These are phyloP conservation scores for Lycocerus yunnanus DNA, from an alignment of 2,888 invertebrate genomes.

Conservation along the genomic window DNA sequence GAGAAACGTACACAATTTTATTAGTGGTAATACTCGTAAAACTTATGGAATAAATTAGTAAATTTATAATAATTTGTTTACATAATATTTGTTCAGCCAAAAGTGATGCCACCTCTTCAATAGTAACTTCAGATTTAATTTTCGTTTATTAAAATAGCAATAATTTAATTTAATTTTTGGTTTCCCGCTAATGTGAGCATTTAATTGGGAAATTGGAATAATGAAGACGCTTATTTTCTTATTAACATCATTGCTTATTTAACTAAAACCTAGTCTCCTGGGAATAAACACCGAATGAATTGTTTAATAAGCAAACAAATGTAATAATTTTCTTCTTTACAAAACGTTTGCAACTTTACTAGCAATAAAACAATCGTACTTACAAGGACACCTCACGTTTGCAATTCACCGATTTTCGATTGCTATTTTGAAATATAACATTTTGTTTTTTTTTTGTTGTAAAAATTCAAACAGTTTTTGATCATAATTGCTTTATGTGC, in stretches of 20 bases:
- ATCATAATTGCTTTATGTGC: too few species aligned
- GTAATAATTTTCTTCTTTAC: not conserved
- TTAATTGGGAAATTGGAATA: not conserved
- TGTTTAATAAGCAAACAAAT: not conserved
- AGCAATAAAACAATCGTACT: not conserved
- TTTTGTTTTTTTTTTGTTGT: too few species aligned
- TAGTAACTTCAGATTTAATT: not conserved
- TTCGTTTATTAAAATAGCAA: not conserved
- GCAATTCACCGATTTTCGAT: too few species aligned
- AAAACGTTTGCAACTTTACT: not conserved
- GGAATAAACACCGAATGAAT: not conserved
- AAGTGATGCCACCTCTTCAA: not conserved
- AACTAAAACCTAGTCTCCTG: not conserved
- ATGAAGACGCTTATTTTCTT: not conserved
- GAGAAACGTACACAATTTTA: conserved; percentile 38
- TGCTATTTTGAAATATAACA: too few species aligned
- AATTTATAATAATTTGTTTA: too few species aligned
- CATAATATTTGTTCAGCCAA: not conserved
- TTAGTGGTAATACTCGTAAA: conserved; percentile 29
- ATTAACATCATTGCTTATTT: not conserved
- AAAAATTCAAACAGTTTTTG: too few species aligned
- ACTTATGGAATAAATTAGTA: not conserved
- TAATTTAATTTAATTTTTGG: not conserved
- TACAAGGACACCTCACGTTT: too few species aligned
- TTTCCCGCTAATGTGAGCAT: not conserved